Evolutionary conservation across 1,140 invertebrate species (phyloP).

Genomic region (Hetaerina americana): DNA sequence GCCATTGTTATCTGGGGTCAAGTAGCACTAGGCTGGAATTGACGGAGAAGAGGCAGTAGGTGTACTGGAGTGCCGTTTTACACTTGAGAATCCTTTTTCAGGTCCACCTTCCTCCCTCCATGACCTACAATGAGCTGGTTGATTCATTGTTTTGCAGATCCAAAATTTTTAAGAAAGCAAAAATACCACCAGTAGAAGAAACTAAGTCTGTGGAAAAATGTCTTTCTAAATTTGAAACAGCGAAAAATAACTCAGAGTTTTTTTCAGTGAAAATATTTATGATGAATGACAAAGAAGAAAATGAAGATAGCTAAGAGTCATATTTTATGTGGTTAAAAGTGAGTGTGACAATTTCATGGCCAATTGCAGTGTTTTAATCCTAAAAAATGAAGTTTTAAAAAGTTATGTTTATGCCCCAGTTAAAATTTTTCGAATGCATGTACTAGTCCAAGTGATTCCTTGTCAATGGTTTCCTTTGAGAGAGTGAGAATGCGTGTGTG

Average conservation of each 20-base stretch:
- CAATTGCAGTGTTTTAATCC: neutral
- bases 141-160: neutral
- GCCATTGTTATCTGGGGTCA: neutral
- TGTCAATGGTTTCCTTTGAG: neutral
- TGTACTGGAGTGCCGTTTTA: neutral
- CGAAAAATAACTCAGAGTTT: neutral
- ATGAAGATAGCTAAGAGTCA: neutral
- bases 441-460: neutral
- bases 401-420: neutral
- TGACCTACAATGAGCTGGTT: neutral
- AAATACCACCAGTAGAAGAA: neutral
- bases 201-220: neutral
- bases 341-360: neutral
- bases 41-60: neutral
- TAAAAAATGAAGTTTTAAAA: neutral
- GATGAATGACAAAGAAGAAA: neutral
- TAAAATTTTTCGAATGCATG: neutral
- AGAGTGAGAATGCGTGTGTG: neutral
- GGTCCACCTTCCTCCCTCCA: neutral
- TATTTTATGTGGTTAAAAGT: constrained; percentile 1
- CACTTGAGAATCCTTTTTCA: neutral
- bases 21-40: neutral
- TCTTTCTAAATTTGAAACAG: too few species aligned
- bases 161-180: neutral
- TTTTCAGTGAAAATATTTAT: neutral